Evolutionary conservation across 2,888 invertebrate genomes (phyloP), one percentile per base, ranked within the genome.

Genomic region (Plebejus melissa): DNA sequence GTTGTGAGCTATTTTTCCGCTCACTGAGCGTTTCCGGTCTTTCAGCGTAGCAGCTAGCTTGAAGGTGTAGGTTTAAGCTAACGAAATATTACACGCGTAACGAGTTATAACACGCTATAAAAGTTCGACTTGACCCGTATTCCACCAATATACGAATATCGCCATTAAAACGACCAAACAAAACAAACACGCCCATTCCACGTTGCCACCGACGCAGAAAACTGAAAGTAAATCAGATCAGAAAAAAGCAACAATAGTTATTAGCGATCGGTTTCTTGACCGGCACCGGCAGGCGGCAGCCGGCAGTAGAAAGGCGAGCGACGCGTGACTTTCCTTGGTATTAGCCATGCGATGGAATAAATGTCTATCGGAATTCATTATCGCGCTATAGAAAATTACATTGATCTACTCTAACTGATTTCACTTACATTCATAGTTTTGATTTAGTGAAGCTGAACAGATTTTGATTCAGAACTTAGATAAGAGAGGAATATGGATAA

Each of bases 211-310:
- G 70, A 70, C 70, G 70, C 22, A 70, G 41, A 70, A 70, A 70
- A 70, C 70, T 70, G 70, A 70, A 70, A 70, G 70, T 70, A 70
- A 70, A 70, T 70, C 41, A 70, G 70, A 70, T 36, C 69, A 60
- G 69, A 70, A 70, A 70, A 70, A 70, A 70, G 41, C 70, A 70
- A 70, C 70, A 70, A 70, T 70, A 41, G 70, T 70, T 70, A 41
- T 70, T 70, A 41, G n/a, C 41, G 41, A 70, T 70, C 70, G 70
- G 70, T 70, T 70, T 70, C 70, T 70, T 70, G 70, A 70, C 70
- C 70, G 69, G n/a, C 69, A 41, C 70, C 70, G 69, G 38, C 69
- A 41, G 38, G 22, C 70, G 69, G n/a, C 69, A 41, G 22, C 70
- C 70, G 69, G 38, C 69, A 41, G 38, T 70, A 70, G 70, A 70